Base-by-base conservation (phyloP, 2,113 vertebrate genomes). In the Taxidea taxus region DNA sequence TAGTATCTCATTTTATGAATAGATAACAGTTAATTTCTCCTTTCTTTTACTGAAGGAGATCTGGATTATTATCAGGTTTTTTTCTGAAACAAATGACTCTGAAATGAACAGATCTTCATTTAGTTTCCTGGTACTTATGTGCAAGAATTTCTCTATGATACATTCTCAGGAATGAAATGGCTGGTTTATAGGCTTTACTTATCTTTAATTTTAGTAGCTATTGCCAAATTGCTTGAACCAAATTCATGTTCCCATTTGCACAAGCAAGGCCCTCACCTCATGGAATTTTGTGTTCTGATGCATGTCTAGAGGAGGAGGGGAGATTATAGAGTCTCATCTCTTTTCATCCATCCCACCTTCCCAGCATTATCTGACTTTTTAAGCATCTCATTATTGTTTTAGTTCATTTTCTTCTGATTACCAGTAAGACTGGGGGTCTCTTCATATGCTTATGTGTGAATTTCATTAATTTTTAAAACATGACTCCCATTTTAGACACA, bases 381-480 rank as follows among this genome's bases (percentile, higher is more conserved):
- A 88, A 86, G 66, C 5, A 54, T 80, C 13, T 74, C 18, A 51
- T 37, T 62, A 58, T 75, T 78, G 1, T 80, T 92, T 74, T 25
- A 66, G 37, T 74, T 78, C 8, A 58, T 56, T 77, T 89, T 84
- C n/a, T 62, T 75, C 34, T n/a, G 51, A 86, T 82, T 70, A 11
- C 37, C 31, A 77, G 25, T 44, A 75, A 78, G 25, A 39, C 7
- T 58, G n/a, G 51, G 49, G 18, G 2, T 18, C 12, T 95, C 37
- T 39, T 91, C 37, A 42, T 20, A 44, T 6, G 21, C 83, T 82
- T 62, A 84, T 14, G 11, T 31, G 39, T 81, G 16, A 81, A 88
- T 91, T 95, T 85, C 82, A 77, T 21, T 92, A 9, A 90, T 84
- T 95, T 93, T 93, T 83, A 89, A 93, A 95, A 92, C 15, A 29